Percentiles rank a stretch among this genome's conserved stretches.
Evolutionary conservation across 1,140 invertebrate species (phyloP).

Genomic region (Diabrotica virgifera): DNA sequence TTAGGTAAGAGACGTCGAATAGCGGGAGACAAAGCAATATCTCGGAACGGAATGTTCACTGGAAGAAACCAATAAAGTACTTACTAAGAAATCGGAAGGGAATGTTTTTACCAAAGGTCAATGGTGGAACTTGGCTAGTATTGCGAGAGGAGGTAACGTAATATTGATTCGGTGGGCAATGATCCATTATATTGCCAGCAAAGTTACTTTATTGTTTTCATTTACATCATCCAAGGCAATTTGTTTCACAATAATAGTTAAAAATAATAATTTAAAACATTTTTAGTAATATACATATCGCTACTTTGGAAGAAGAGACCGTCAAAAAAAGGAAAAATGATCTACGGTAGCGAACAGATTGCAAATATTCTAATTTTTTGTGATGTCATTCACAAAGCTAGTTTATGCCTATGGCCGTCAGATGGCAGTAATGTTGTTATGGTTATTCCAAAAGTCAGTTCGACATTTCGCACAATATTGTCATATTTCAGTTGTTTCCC

Average conservation of each 20-base stretch:
- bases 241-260: background rate
- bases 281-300: too few species aligned
- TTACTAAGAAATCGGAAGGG: slow-evolving; percentile 15
- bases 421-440: too few species aligned
- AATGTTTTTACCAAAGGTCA: background rate
- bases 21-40: slow-evolving; percentile 30
- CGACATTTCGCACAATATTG: too few species aligned
- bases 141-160: background rate
- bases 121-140: background rate
- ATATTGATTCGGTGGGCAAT: background rate
- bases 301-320: too few species aligned
- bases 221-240: background rate
- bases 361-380: too few species aligned
- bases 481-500: too few species aligned
- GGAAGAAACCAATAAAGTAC: slow-evolving; percentile 34
- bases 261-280: too few species aligned
- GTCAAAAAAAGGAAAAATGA: too few species aligned
- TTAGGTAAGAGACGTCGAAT: slow-evolving; percentile 14
- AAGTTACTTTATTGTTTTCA: background rate
- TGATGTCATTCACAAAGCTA: too few species aligned
- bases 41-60: slow-evolving; percentile 26
- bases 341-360: too few species aligned
- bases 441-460: too few species aligned
- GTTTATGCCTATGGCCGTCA: too few species aligned
- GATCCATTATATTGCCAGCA: background rate